Evolutionary conservation across 2,113 vertebrate species (phyloP).

Genomic region (Oryzias celebensis): DNA sequence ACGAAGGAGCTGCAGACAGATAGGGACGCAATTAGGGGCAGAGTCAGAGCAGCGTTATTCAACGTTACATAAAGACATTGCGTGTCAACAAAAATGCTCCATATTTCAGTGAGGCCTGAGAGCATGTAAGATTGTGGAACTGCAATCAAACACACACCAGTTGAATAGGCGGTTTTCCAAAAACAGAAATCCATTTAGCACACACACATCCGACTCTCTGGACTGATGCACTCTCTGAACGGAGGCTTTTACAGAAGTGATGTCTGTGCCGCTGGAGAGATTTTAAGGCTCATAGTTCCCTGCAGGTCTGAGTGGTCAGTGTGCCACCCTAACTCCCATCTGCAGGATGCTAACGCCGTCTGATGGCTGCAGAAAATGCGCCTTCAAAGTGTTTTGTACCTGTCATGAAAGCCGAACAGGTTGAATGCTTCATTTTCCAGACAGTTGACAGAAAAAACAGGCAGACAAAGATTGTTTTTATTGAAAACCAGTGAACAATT

Average conservation of each 20-base stretch:
- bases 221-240: conserved; percentile 29
- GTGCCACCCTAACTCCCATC: background rate
- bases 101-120: too few species aligned
- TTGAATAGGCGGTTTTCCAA: conserved; percentile 64
- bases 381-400: conserved; percentile 54
- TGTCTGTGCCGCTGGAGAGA: conserved; percentile 34
- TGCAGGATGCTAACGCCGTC: background rate
- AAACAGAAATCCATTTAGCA: conserved; percentile 66
- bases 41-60: too few species aligned
- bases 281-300: background rate
- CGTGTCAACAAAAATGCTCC: too few species aligned
- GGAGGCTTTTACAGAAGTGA: conserved; percentile 61
- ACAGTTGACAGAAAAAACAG: conserved; percentile 34
- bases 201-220: conserved; percentile 40
- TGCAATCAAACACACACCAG: conserved; percentile 39
- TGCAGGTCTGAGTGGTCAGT: background rate
- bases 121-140: background rate
- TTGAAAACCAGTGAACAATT: conserved; percentile 47
- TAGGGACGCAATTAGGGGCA: background rate
- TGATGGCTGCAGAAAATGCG: conserved; percentile 23
- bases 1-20: conserved; percentile 83
- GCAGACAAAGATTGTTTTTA: conserved; percentile 44
- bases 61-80: too few species aligned
- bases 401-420: conserved; percentile 4
- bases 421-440: conserved; percentile 25